Base-by-base conservation (phyloP, 2,113 vertebrate species). In the Phalacrocorax aristotelis region DNA sequence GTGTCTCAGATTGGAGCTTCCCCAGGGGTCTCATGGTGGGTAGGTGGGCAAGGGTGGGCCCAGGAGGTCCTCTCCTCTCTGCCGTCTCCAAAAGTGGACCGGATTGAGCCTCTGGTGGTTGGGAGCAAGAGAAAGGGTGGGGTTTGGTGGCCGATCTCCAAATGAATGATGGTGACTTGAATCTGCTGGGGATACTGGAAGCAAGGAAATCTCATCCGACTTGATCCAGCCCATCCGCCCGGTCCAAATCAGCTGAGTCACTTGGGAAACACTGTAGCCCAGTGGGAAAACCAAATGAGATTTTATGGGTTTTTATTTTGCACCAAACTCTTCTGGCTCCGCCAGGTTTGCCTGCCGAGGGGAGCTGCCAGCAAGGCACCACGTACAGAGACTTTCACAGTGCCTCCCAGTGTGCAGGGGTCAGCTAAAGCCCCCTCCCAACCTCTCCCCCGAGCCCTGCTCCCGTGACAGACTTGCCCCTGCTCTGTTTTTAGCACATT, bases 401-500 rank as follows among this genome's bases (percentile, higher is more conserved):
- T 19, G 58, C 32, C 17, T 74, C 48, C 57, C 3, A 8, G 32
- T 13, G 69, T 8, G 25, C 48, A 26, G 54, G 57, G 83, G 32
- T 66, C 82, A 95, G 76, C 54, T 51, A 68, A 61, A 94, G 80
- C 88, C 92, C 93, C 90, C 36, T 96, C 75, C 75, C 70, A 38
- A n/a, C 42, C 48, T 79, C 55, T 74, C 62, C 74, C 40, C 34
- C 1, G 5, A 72, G 77, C 36, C 42, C 62, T 12, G 30, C 72
- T 55, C 55, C 76, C 75, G 88, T 14, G 0, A 36, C 5, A 7
- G 78, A 4, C 89, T 95, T 38, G 16, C 55, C 79, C 64, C 60
- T 46, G 93, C 89, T 91, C 96, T 48, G 87, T 91, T 96, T 95
- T 96, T 94, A 95, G 97, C 91, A 66, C 89, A 66, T 85, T 85